A percentile compares a stretch with the other conserved stretches of the same genome.
phyloP scores from a whole-genome alignment of 2,797 vertebrate genomes.

The Paedocypris micromegethes region DNA sequence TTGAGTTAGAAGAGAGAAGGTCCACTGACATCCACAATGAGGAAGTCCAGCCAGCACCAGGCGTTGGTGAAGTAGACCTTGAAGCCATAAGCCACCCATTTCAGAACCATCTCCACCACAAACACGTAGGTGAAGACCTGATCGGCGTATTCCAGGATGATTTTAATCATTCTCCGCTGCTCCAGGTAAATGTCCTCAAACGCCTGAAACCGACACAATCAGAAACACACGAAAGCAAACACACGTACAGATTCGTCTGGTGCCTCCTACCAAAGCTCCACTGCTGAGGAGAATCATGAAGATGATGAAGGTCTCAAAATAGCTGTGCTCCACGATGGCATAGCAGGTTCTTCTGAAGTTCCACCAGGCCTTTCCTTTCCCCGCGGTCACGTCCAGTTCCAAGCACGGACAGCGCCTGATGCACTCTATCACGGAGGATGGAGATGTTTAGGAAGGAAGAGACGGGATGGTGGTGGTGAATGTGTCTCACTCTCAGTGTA shows the following conservation, averaged over 20 bases:
- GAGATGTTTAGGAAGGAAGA: neutral
- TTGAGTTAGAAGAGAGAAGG: neutral
- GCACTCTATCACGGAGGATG: constrained; percentile 63
- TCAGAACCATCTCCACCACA: constrained; percentile 90
- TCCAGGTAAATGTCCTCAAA: constrained; percentile 94
- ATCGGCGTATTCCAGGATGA: constrained; percentile 84
- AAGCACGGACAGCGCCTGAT: constrained; percentile 79
- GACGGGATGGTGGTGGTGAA: neutral
- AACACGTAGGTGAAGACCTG: constrained; percentile 92
- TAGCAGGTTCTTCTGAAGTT: constrained; percentile 82
- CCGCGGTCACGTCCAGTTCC: constrained; percentile 71
- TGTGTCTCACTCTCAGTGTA: constrained; percentile 71
- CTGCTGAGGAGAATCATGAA: constrained; percentile 97
- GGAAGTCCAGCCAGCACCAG: constrained; percentile 97
- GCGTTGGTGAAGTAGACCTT: constrained; percentile 93
- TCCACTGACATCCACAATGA: constrained; percentile 85
- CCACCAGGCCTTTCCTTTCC: constrained; percentile 77
- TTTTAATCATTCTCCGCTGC: constrained; percentile 77
- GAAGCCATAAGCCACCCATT: constrained; percentile 92
- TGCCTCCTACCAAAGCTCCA: constrained; percentile 78
- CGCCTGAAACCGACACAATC: constrained; percentile 65
- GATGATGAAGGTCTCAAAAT: constrained; percentile 95
- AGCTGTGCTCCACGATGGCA: constrained; percentile 87
- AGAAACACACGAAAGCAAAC: neutral
- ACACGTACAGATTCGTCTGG: neutral